phyloP scores from a whole-genome alignment of 2,113 vertebrate genomes.

The Tetraodon nigroviridis region DNA sequence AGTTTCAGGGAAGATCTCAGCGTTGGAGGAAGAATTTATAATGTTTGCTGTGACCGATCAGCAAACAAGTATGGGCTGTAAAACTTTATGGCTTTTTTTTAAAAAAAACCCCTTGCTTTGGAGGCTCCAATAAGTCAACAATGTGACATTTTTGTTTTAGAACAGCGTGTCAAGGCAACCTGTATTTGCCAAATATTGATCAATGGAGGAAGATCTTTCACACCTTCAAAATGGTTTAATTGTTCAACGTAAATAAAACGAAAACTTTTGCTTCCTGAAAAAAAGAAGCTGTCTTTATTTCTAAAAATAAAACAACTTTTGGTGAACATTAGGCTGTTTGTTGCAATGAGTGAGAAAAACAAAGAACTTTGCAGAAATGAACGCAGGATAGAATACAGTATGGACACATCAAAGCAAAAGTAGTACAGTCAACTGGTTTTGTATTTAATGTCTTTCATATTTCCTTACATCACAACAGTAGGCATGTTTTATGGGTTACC shows the following conservation, averaged over 20 bases:
- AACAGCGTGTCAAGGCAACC: conserved; percentile 24
- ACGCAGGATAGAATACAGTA: not conserved
- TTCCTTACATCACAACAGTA: not conserved
- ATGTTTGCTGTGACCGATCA: conserved; percentile 5
- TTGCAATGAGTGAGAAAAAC: not conserved
- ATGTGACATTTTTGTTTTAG: not conserved
- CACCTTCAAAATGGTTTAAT: no score
- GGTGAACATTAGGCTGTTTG: conserved; percentile 8
- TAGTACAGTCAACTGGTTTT: not conserved
- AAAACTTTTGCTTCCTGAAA: conserved; percentile 12
- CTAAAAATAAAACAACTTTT: conserved; percentile 28
- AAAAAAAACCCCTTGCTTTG: not conserved
- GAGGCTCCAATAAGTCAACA: not conserved
- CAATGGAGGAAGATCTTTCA: no score
- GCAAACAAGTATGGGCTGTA: conserved; percentile 16
- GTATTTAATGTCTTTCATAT: not conserved
- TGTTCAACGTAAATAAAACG: not conserved
- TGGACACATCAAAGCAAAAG: not conserved
- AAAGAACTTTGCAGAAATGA: conserved; percentile 5
- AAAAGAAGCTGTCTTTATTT: conserved; percentile 27
- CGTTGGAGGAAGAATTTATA: conserved; percentile 4
- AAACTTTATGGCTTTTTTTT: conserved; percentile 15
- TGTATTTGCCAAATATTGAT: conserved; percentile 9
- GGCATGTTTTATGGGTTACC: not conserved
- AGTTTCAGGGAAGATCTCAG: not conserved